Conservation (phyloP, 1,140 invertebrate genomes). For the Vollenhovia emeryi region DNA sequence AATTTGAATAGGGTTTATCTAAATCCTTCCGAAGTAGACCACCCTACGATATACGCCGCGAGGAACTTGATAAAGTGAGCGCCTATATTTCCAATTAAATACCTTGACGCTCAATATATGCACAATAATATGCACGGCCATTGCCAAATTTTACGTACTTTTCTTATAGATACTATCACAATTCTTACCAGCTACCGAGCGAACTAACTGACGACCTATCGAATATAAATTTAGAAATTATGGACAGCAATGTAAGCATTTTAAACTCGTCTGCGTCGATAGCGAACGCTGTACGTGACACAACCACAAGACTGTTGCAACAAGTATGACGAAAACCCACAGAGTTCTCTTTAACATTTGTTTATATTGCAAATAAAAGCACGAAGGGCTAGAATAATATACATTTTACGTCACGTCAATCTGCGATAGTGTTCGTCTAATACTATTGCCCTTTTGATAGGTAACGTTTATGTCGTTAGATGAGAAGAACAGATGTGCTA, state of each 20-base stretch:
- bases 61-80: constrained; percentile 90
- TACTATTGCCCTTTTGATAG: constrained; percentile 65
- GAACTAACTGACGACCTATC: constrained; percentile 69
- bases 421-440: neutral
- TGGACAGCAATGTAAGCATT: constrained; percentile 72
- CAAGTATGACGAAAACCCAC: constrained; percentile 70
- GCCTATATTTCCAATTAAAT: constrained; percentile 74
- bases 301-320: constrained; percentile 79
- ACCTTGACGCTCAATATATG: constrained; percentile 80
- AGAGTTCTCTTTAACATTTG: neutral
- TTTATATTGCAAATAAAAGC: neutral
- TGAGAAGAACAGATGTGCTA: constrained; percentile 76
- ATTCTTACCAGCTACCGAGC: constrained; percentile 84
- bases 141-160: neutral
- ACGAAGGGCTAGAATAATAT: neutral
- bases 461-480: constrained; percentile 84
- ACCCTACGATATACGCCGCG: constrained; percentile 94
- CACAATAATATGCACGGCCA: neutral
- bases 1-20: constrained; percentile 96
- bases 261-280: constrained; percentile 64
- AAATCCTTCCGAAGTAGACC: constrained; percentile 90
- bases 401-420: neutral
- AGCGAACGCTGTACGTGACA: constrained; percentile 75
- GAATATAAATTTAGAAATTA: constrained; percentile 72
- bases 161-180: constrained; percentile 86